Evolutionary conservation across 2,797 vertebrate genomes (phyloP).

Genomic region (Streptopelia turtur): DNA sequence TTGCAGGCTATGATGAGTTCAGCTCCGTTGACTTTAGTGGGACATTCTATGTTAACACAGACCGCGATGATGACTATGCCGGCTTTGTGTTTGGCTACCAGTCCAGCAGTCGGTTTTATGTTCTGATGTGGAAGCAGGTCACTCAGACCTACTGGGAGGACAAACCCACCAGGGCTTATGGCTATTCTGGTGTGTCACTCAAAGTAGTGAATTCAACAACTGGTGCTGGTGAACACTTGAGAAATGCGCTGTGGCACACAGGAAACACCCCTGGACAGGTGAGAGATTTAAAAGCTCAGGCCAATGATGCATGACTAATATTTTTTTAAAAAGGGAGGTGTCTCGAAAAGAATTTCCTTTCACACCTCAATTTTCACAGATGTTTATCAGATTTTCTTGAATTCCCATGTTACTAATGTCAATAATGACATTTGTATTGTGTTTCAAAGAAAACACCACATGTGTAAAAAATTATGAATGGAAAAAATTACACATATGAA

Average conservation of each 20-base stretch:
- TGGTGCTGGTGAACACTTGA: slow-evolving; percentile 91
- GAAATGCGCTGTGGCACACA: slow-evolving; percentile 98
- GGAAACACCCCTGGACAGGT: slow-evolving; percentile 96
- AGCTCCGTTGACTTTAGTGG: slow-evolving; percentile 97
- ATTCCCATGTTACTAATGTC: neutral
- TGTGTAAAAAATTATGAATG: neutral
- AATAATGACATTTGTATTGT: neutral
- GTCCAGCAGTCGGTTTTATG: slow-evolving; percentile 96
- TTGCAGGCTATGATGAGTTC: slow-evolving; percentile 93
- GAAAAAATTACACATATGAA: neutral
- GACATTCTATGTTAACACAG: slow-evolving; percentile 98
- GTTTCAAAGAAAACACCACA: neutral
- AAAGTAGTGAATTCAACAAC: slow-evolving; percentile 99
- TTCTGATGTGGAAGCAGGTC: slow-evolving; percentile 99
- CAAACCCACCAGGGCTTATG: slow-evolving; percentile 94
- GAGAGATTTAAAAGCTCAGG: slow-evolving; percentile 22
- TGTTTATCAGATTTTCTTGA: neutral
- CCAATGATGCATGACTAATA: neutral
- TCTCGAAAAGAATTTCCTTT: neutral
- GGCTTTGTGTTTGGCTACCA: slow-evolving; percentile 99
- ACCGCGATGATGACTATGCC: slow-evolving; percentile 96
- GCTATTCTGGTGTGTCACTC: slow-evolving; percentile 95
- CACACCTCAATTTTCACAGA: neutral
- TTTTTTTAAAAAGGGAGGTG: neutral
- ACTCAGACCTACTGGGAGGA: slow-evolving; percentile 99